Conservation (phyloP, 1,140 invertebrate species). For the Drosophila rhopaloa region DNA sequence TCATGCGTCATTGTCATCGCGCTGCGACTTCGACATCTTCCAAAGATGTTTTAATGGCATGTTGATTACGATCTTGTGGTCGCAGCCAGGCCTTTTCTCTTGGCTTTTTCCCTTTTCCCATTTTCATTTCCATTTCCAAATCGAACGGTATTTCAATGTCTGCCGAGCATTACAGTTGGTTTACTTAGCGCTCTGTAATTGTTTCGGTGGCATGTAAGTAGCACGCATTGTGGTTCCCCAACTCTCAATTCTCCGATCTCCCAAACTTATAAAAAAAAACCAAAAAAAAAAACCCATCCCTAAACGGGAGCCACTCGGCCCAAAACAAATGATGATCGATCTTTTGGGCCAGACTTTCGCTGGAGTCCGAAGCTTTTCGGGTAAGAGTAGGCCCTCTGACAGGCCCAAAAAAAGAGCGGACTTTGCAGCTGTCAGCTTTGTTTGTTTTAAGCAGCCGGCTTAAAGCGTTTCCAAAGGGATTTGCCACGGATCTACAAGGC, state of each 20-base stretch:
- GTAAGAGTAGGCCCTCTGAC: constrained; percentile 25
- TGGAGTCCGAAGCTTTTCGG: constrained; percentile 24
- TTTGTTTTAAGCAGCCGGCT: constrained; percentile 76
- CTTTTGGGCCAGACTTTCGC: constrained; percentile 71
- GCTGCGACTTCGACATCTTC: constrained; percentile 63
- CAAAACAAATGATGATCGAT: constrained; percentile 82
- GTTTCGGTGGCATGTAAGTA: constrained; percentile 83
- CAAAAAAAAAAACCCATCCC: constrained; percentile 24
- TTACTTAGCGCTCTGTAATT: constrained; percentile 82
- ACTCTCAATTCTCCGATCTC: not conserved
- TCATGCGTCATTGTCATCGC: constrained; percentile 79
- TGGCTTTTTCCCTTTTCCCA: constrained; percentile 45
- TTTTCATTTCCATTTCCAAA: constrained; percentile 22
- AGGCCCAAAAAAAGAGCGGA: constrained; percentile 27
- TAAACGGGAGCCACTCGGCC: constrained; percentile 74
- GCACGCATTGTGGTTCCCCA: constrained; percentile 66
- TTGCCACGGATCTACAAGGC: constrained; percentile 76
- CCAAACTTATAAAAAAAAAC: too few species aligned
- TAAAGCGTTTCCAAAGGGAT: constrained; percentile 79
- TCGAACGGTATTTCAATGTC: constrained; percentile 74
- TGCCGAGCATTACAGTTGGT: constrained; percentile 75
- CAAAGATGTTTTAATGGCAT: constrained; percentile 82
- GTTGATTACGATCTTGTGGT: constrained; percentile 83
- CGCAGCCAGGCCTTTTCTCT: constrained; percentile 60
- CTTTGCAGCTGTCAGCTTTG: constrained; percentile 77